Evolutionary conservation across 64 coral and sea anemone genomes (phyloP).

Genomic region (Stichodactyla mertensii): DNA sequence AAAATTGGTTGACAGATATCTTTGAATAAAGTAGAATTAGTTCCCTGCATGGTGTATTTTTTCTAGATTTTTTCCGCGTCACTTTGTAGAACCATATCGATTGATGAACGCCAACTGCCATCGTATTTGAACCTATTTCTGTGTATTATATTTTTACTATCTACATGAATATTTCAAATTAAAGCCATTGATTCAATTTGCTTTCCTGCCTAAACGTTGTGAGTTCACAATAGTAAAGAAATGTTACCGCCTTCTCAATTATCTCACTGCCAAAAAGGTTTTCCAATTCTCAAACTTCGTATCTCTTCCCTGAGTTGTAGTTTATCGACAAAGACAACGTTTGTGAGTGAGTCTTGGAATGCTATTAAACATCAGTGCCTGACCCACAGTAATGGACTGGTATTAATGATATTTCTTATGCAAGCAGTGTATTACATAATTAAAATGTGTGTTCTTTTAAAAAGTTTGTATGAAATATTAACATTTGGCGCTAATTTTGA

Average conservation of each 20-base stretch:
- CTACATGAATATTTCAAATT: conserved; percentile 16
- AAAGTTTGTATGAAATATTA: conserved; percentile 76
- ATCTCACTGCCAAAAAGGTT: neutral
- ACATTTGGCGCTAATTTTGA: conserved; percentile 62
- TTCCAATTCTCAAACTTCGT: neutral
- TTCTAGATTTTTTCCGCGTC: neutral
- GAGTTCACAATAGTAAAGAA: conserved; percentile 6
- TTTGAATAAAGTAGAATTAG: neutral
- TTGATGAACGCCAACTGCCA: neutral
- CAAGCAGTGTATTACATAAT: conserved; percentile 52
- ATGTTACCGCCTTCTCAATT: conserved; percentile 9
- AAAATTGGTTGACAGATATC: conserved; percentile 5
- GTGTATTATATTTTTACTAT: conserved; percentile 14
- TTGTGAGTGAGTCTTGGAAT: neutral
- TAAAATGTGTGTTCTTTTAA: conserved; percentile 67
- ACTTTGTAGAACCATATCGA: no score
- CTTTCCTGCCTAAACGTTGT: conserved; percentile 4
- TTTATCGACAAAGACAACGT: neutral
- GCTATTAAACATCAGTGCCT: neutral
- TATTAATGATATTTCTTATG: neutral
- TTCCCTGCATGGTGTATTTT: neutral
- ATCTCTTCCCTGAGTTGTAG: neutral
- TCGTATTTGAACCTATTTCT: neutral
- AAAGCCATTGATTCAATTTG: conserved; percentile 16
- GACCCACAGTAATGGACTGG: neutral